phyloP scores from a whole-genome alignment of 2,888 invertebrate genomes.

The Andrena minutula region DNA sequence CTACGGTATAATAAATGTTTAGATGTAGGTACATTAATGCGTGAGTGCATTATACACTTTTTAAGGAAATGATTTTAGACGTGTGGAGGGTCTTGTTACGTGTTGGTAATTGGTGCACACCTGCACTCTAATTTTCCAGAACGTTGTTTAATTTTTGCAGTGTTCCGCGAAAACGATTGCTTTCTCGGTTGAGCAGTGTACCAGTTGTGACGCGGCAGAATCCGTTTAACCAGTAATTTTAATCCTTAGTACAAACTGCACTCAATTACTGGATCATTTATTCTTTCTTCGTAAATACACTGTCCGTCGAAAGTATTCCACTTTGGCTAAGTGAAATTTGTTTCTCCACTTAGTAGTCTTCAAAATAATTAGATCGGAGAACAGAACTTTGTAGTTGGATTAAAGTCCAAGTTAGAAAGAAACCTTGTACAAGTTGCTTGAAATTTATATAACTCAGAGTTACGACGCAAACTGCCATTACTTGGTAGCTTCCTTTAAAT shows the following conservation, averaged over 20 bases:
- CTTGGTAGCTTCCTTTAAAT: neutral
- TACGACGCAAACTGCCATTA: neutral
- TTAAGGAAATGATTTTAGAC: neutral
- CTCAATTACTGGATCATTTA: constrained; percentile 27
- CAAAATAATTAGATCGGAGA: constrained; percentile 4
- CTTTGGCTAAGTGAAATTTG: neutral
- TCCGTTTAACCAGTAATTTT: constrained; percentile 31
- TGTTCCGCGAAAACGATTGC: constrained; percentile 20
- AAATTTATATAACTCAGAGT: neutral
- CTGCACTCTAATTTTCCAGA: neutral
- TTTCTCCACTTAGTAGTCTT: neutral
- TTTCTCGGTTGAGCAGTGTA: constrained; percentile 26
- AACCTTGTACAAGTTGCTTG: neutral
- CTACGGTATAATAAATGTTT: no score
- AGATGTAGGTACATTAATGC: no score
- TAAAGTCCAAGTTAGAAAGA: neutral
- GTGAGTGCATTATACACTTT: no score
- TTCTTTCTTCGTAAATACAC: constrained; percentile 9
- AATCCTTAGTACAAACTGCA: constrained; percentile 21
- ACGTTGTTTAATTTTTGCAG: constrained; percentile 42
- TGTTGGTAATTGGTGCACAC: neutral
- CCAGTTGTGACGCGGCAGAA: constrained; percentile 22
- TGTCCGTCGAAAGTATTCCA: neutral
- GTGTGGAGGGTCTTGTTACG: neutral
- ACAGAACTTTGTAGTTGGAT: neutral